A percentile compares a stretch with the other conserved stretches of the same genome.
Evolutionary conservation across 1,140 invertebrate genomes (phyloP).

Genomic region (Campoletis sonorensis): DNA sequence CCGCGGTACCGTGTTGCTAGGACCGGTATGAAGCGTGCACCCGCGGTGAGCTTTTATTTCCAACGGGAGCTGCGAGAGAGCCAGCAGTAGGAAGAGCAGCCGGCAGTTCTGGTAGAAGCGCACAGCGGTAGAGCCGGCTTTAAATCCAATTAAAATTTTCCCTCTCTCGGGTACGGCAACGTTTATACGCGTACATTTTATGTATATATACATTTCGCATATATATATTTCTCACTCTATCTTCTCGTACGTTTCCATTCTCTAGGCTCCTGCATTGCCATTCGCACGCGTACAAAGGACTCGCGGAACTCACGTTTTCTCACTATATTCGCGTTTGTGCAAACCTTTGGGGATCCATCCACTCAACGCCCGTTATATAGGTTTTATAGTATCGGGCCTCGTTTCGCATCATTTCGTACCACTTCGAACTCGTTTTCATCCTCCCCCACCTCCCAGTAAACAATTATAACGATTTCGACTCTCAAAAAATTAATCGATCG

Average conservation of each 20-base stretch:
- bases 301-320: not conserved
- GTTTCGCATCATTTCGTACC: conserved; percentile 17
- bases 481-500: no score
- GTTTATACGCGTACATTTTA: not conserved
- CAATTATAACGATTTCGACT: not conserved
- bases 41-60: conserved; percentile 52
- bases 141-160: conserved; percentile 56
- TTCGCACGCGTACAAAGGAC: conserved; percentile 7
- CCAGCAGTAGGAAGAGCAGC: conserved; percentile 32
- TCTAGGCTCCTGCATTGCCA: not conserved
- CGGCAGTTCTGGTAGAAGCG: conserved; percentile 3
- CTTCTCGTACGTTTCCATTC: conserved; percentile 27
- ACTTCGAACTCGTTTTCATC: not conserved
- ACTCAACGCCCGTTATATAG: not conserved
- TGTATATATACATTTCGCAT: not conserved
- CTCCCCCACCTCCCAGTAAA: not conserved
- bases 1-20: conserved; percentile 3
- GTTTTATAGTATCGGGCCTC: not conserved
- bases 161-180: conserved; percentile 30
- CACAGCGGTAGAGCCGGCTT: conserved; percentile 45
- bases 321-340: conserved; percentile 9
- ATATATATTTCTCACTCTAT: conserved; percentile 12
- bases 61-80: conserved; percentile 43
- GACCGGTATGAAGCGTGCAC: conserved; percentile 17
- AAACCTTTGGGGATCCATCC: not conserved